Base-by-base conservation (phyloP, 2,888 invertebrate genomes). In the Nasonia oneida region DNA sequence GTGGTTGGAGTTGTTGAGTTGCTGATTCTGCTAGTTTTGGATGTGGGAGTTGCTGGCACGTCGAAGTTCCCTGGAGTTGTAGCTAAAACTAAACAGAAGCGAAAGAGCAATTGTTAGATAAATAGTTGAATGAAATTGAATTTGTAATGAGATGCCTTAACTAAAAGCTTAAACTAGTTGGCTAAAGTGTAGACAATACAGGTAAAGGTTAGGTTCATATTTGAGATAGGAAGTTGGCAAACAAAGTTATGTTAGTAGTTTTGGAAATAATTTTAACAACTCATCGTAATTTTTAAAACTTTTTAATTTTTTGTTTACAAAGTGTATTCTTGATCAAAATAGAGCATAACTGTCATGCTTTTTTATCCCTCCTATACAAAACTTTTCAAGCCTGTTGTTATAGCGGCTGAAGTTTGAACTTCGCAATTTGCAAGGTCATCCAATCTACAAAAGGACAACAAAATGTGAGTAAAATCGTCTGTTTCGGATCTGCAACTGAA, bases 361-460 rank as follows among this genome's bases (percentile, higher is more conserved):
- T 10, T 12, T 10, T 3, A 47, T 47, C 2, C 47, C 10, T 47
- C 47, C 47, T 47, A 0, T 47, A 47, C 10, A 47, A 10, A 47
- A 47, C 12, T 47, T 47, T 47, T 12, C 12, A 33, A 23, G 14
- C 33, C 70, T 29, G 8, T 23, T 33, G 37, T 10, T 33, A 23
- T 18, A 23, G 70, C 33, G 14, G 33, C 12, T 15, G 37, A 70
- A 14, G 2, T 50, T 75, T 15, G 12, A 53, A 42, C n/a, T 76
- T 37, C 29, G 37, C 12, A 5, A 50, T 39, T 18, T 57, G 15
- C 8, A 53, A 15, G 15, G n/a, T n/a, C n/a, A n/a, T 37, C 61
- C 39, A 61, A 37, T 77, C 77, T 77, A 61, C 14, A 77, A 77
- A 61, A 77, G 33, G 15, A 73, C n/a, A 67, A 12, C n/a, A 73